These are phyloP conservation scores for Glaucomys volans DNA, from an alignment of 2,113 vertebrate genomes.

Conservation along the genomic window DNA sequence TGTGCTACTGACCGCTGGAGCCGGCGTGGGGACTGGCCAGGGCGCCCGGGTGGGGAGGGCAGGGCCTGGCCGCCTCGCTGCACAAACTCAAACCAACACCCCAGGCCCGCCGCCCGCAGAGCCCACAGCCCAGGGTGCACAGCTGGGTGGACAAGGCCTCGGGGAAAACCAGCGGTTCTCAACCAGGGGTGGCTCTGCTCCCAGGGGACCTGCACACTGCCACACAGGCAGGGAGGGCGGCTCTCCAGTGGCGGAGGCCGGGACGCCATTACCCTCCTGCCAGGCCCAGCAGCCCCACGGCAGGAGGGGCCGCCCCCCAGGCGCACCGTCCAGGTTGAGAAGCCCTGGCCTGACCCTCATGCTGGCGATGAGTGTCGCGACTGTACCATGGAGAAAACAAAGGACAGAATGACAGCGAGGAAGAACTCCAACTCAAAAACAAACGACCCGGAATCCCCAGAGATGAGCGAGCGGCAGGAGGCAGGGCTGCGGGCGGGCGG, in stretches of 20 bases:
- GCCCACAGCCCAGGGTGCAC: slow-evolving; percentile 77
- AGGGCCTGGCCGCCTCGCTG: slow-evolving; percentile 73
- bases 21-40: not conserved
- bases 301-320: not conserved
- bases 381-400: slow-evolving; percentile 77
- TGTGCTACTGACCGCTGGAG: not conserved
- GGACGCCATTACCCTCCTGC: too few relatives aligned
- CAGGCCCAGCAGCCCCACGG: rapidly evolving
- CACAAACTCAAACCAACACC: slow-evolving; percentile 87
- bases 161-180: slow-evolving; percentile 58
- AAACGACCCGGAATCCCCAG: slow-evolving; percentile 71
- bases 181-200: not conserved
- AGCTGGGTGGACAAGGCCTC: slow-evolving; percentile 81
- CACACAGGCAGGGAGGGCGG: not conserved
- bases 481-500: slow-evolving; percentile 73
- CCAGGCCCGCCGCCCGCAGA: slow-evolving; percentile 72
- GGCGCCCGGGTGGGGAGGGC: not conserved
- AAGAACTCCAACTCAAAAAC: slow-evolving; percentile 32
- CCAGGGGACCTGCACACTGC: not conserved
- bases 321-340: not conserved
- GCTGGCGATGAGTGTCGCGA: slow-evolving; percentile 79
- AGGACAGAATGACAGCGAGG: not conserved
- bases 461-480: slow-evolving; percentile 74
- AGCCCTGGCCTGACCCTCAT: slow-evolving; percentile 72
- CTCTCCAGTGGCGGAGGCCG: not conserved